Evolutionary conservation across 2,113 vertebrate species (phyloP).

Genomic region (Notothenia coriiceps): DNA sequence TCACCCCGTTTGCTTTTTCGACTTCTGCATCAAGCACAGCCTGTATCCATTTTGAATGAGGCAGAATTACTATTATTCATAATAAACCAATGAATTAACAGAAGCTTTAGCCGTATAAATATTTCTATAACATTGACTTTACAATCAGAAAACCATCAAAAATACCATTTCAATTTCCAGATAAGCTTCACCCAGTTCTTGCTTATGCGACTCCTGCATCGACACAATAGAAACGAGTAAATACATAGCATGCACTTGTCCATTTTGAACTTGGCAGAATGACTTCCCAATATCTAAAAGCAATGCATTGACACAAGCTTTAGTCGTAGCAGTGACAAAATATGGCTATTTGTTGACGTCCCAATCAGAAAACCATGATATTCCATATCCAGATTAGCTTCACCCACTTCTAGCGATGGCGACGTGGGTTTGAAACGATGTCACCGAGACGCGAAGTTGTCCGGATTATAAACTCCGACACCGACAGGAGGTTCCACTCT

Average conservation of each 20-base stretch:
- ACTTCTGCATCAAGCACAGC: neutral
- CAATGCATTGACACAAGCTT: neutral
- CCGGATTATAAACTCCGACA: conserved; percentile 59
- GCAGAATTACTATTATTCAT: no score
- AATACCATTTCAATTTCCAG: no score
- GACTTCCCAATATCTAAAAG: neutral
- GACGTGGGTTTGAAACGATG: conserved; percentile 8
- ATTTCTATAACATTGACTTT: no score
- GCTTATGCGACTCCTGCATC: no score
- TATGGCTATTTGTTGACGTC: neutral
- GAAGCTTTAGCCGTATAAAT: no score
- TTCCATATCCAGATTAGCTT: conserved; percentile 22
- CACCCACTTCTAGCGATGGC: neutral
- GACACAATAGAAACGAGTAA: neutral
- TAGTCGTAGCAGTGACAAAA: neutral
- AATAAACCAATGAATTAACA: no score
- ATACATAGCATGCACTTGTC: neutral
- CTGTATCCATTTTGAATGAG: no score
- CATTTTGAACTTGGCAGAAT: neutral
- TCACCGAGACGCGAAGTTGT: conserved; percentile 18
- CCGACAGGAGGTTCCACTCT: conserved; percentile 66
- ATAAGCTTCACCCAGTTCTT: no score
- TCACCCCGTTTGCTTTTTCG: no score
- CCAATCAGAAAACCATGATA: neutral
- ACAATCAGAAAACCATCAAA: no score